These are phyloP conservation scores for Charanyca ferruginea DNA, from an alignment of 2,888 invertebrate species.

Conservation along the genomic window DNA sequence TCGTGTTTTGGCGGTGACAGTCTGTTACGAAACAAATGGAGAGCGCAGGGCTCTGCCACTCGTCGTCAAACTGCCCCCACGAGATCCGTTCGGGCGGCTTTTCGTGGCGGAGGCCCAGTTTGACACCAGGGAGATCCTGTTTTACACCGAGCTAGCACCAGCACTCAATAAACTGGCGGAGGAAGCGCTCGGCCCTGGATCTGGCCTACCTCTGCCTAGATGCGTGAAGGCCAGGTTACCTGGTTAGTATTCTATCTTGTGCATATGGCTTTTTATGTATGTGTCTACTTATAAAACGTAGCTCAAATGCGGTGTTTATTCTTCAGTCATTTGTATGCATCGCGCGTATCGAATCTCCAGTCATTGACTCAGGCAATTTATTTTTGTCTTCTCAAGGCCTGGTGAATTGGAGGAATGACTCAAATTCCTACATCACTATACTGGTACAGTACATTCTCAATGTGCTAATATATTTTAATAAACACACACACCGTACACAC, in stretches of 20 bases:
- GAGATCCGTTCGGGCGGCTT: slow-evolving; percentile 95
- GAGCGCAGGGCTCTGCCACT: slow-evolving; percentile 86
- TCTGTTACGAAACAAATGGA: slow-evolving; percentile 90
- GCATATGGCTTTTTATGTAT: neutral
- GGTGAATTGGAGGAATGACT: slow-evolving; percentile 36
- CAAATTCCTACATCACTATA: slow-evolving; percentile 19
- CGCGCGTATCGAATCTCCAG: slow-evolving; percentile 52
- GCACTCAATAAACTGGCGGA: slow-evolving; percentile 93
- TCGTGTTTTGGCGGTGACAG: slow-evolving; percentile 94
- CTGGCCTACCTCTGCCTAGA: slow-evolving; percentile 88
- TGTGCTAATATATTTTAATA: slow-evolving; percentile 5
- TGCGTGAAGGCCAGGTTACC: slow-evolving; percentile 94
- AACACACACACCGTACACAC: too few relatives aligned
- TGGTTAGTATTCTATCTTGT: slow-evolving; percentile 70
- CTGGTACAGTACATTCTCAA: slow-evolving; percentile 30
- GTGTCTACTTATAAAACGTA: neutral
- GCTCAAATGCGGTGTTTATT: slow-evolving; percentile 17
- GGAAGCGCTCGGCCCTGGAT: slow-evolving; percentile 87
- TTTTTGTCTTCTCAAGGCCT: slow-evolving; percentile 67
- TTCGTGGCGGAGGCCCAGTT: slow-evolving; percentile 96
- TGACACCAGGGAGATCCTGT: slow-evolving; percentile 95
- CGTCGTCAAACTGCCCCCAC: slow-evolving; percentile 94
- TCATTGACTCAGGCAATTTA: slow-evolving; percentile 63
- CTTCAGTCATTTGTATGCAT: slow-evolving; percentile 58
- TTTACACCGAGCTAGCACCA: slow-evolving; percentile 95